phyloP scores from a whole-genome alignment of 2,888 invertebrate genomes.

The Oasisia sp. region DNA sequence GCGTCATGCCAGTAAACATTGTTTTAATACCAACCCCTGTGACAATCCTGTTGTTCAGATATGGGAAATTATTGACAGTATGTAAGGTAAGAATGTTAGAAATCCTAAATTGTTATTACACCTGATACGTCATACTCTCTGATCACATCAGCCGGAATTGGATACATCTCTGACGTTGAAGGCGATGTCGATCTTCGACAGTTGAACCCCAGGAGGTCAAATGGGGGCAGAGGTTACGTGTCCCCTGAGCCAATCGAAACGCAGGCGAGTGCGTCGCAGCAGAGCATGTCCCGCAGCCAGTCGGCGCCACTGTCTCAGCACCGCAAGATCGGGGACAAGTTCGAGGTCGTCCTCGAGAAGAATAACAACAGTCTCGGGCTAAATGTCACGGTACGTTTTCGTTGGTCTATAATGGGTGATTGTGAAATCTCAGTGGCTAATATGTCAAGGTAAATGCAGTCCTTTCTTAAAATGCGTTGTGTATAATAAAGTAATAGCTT shows the following conservation, averaged over 20 bases:
- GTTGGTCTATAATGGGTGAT: background rate
- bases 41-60: too few relatives aligned
- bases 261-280: background rate
- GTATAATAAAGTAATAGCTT: too few relatives aligned
- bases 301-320: background rate
- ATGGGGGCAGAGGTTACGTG: background rate
- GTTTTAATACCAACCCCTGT: background rate
- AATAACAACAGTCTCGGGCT: constrained; percentile 87
- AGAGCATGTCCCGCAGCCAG: background rate
- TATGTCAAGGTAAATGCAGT: background rate
- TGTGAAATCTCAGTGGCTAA: background rate
- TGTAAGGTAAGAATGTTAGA: background rate
- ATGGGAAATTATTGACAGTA: too few relatives aligned
- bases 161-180: background rate
- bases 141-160: background rate
- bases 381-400: constrained; percentile 65
- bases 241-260: background rate
- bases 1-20: background rate
- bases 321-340: constrained; percentile 66
- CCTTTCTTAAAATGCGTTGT: too few relatives aligned
- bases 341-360: constrained; percentile 85
- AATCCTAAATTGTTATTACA: background rate
- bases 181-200: background rate
- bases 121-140: background rate
- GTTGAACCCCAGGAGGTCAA: background rate